These are phyloP conservation scores for Scyliorhinus canicula DNA, from an alignment of 2,797 vertebrate species.

Conservation along the genomic window DNA sequence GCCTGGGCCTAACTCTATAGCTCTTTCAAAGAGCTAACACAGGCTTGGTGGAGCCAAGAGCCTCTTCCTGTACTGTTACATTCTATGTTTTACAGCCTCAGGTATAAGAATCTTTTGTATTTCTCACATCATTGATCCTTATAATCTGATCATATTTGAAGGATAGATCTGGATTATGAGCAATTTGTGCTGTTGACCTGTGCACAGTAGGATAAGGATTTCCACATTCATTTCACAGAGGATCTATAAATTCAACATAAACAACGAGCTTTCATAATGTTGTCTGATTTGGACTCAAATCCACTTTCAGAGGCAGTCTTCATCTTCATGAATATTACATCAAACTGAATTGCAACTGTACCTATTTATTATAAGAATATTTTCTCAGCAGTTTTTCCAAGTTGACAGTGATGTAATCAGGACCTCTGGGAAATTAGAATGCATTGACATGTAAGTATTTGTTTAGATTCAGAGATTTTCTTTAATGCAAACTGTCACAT, in stretches of 20 bases:
- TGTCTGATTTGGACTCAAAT: neutral
- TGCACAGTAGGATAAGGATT: neutral
- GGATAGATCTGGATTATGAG: neutral
- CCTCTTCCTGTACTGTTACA: neutral
- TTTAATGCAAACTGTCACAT: neutral
- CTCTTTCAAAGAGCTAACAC: neutral
- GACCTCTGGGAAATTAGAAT: neutral
- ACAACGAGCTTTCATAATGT: neutral
- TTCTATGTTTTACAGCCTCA: neutral
- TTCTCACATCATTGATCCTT: neutral
- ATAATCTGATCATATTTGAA: neutral
- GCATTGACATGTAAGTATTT: neutral
- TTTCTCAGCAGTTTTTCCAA: neutral
- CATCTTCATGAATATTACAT: neutral
- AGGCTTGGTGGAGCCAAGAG: neutral
- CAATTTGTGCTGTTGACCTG: neutral
- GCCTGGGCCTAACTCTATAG: neutral
- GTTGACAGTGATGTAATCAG: neutral
- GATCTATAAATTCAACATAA: neutral
- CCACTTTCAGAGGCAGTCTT: neutral
- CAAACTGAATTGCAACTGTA: neutral
- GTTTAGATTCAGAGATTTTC: neutral
- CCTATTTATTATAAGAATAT: neutral
- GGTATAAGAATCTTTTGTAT: neutral
- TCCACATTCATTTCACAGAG: neutral